These are phyloP conservation scores for Neoaliturus tenellus DNA, from an alignment of 2,888 invertebrate genomes.

Conservation along the genomic window DNA sequence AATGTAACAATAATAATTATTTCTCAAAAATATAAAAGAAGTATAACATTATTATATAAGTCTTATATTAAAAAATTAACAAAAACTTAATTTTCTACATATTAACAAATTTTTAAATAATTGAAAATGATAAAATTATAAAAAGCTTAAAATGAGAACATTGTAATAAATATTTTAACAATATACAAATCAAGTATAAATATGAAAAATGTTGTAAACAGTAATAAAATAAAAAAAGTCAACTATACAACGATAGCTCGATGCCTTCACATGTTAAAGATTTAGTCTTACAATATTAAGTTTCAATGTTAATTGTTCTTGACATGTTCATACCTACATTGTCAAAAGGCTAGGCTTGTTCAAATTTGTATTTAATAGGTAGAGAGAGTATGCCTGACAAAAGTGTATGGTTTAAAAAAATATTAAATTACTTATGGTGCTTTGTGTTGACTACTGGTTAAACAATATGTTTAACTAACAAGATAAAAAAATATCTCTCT, in stretches of 20 bases:
- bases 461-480: no score
- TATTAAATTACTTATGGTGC: no score
- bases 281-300: no score
- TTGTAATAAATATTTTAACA: conserved; percentile 5
- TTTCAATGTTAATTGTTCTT: no score
- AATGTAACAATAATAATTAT: conserved; percentile 24
- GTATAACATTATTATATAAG: conserved; percentile 30
- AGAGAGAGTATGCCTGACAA: no score
- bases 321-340: no score
- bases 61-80: conserved; percentile 10
- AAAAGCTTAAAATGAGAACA: conserved; percentile 1
- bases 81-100: conserved; percentile 5
- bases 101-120: background rate
- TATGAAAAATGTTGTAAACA: conserved; percentile 23
- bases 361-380: no score
- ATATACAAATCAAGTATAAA: conserved; percentile 23
- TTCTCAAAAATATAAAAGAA: conserved; percentile 20
- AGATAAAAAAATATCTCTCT: no score
- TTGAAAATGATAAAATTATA: background rate
- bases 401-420: no score
- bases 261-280: no score
- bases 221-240: conserved; percentile 19
- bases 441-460: no score
- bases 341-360: no score
- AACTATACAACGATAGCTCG: conserved; percentile 25